Evolutionary conservation across 2,888 invertebrate species (phyloP).

Genomic region (Abrostola triplasia): DNA sequence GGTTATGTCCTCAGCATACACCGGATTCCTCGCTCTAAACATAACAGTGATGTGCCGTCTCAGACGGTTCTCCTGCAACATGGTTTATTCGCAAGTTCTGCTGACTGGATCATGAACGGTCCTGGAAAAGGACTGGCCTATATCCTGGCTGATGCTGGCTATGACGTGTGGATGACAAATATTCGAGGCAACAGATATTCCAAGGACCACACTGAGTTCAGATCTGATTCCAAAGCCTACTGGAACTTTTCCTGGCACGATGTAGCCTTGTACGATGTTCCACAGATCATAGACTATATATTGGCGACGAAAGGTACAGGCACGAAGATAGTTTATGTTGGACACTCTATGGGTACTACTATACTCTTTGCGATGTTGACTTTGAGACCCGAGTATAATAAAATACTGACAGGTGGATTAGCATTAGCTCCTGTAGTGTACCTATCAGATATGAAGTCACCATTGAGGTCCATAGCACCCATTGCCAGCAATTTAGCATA

Average conservation of each 20-base stretch:
- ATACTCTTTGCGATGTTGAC: slow-evolving; percentile 92
- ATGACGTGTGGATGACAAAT: slow-evolving; percentile 95
- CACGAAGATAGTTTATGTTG: slow-evolving; percentile 90
- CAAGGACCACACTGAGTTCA: slow-evolving; percentile 88
- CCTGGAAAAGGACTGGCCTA: slow-evolving; percentile 90
- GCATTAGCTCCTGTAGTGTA: slow-evolving; percentile 92
- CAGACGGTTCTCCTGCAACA: slow-evolving; percentile 92
- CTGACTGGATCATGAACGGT: slow-evolving; percentile 93
- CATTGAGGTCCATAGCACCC: slow-evolving; percentile 90
- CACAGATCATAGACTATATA: slow-evolving; percentile 93
- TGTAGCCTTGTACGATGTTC: slow-evolving; percentile 95
- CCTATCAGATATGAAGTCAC: slow-evolving; percentile 90
- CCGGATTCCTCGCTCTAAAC: slow-evolving; percentile 90
- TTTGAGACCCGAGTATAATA: slow-evolving; percentile 90
- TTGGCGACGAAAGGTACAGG: slow-evolving; percentile 68
- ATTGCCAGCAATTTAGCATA: slow-evolving; percentile 88
- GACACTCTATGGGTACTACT: slow-evolving; percentile 97
- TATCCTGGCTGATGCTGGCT: slow-evolving; percentile 90
- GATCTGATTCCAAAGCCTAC: slow-evolving; percentile 88
- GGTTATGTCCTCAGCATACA: slow-evolving; percentile 94
- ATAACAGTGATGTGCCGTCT: slow-evolving; percentile 61
- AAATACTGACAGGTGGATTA: slow-evolving; percentile 89
- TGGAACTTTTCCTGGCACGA: slow-evolving; percentile 96
- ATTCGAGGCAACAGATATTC: slow-evolving; percentile 94
- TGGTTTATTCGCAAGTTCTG: slow-evolving; percentile 93